phyloP scores from a whole-genome alignment of 2,113 vertebrate species.

The Vombatus ursinus region DNA sequence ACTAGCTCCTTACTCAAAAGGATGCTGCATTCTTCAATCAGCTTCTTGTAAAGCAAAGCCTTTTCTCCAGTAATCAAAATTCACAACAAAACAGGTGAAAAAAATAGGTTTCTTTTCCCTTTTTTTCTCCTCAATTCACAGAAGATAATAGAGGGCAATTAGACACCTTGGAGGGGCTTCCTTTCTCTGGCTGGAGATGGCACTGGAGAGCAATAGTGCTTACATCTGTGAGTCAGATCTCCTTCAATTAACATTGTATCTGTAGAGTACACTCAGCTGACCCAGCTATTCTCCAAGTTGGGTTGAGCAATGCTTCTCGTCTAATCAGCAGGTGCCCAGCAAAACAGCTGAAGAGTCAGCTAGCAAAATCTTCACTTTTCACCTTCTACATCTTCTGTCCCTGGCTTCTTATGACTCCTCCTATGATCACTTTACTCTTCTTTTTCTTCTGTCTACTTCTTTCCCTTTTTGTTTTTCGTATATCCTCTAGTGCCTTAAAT shows the following conservation, averaged over 20 bases:
- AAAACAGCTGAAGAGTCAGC: neutral
- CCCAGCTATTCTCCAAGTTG: neutral
- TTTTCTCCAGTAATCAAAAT: neutral
- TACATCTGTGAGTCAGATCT: neutral
- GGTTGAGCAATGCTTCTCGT: too few relatives aligned
- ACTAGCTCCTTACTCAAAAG: neutral
- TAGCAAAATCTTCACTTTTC: too few relatives aligned
- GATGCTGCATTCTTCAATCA: neutral
- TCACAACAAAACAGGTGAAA: neutral
- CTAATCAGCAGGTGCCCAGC: neutral
- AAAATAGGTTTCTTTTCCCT: neutral
- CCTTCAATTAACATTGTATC: neutral
- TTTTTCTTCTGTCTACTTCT: too few relatives aligned
- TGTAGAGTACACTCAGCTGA: neutral
- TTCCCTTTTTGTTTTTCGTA: too few relatives aligned
- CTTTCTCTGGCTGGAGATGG: neutral
- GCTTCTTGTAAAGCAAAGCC: neutral
- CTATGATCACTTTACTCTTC: too few relatives aligned
- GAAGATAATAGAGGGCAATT: neutral
- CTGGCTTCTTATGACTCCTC: too few relatives aligned
- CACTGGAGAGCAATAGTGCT: neutral
- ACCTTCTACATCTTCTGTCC: too few relatives aligned
- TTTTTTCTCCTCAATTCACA: neutral
- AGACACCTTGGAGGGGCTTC: neutral
- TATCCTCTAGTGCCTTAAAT: too few relatives aligned